A percentile compares a stretch with the other conserved stretches of the same genome.
Conservation (phyloP, 2,888 invertebrate genomes). For the Mythimna pallens region DNA sequence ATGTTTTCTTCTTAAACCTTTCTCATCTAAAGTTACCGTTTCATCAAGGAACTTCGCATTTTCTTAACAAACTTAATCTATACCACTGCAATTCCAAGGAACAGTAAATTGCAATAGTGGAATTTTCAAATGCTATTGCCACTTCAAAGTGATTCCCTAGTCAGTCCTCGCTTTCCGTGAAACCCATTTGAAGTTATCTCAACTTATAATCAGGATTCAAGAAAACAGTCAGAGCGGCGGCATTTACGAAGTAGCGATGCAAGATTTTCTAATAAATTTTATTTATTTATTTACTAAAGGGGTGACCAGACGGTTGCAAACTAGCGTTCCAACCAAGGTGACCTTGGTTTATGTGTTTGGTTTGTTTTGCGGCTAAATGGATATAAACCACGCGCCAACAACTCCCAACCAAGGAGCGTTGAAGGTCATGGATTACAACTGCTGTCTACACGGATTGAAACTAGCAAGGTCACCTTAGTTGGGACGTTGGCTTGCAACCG, state of each 20-base stretch:
- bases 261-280: neutral
- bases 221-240: neutral
- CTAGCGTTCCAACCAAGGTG: too few species aligned
- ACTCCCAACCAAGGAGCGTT: too few species aligned
- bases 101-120: slow-evolving; percentile 3
- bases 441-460: too few species aligned
- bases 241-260: neutral
- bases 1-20: neutral
- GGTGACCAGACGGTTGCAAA: too few species aligned
- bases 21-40: neutral
- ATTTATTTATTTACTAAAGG: neutral
- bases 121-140: slow-evolving; percentile 4
- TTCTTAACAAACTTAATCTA: slow-evolving; percentile 26
- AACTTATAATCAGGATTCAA: slow-evolving; percentile 6
- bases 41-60: slow-evolving; percentile 4
- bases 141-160: slow-evolving; percentile 5
- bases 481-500: too few species aligned
- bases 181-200: slow-evolving; percentile 19
- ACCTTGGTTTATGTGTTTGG: too few species aligned
- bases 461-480: too few species aligned
- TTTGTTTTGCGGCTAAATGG: too few species aligned
- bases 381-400: too few species aligned
- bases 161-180: neutral
- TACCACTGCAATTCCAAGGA: neutral
- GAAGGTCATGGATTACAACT: too few species aligned